phyloP scores from a whole-genome alignment of 2,888 invertebrate species.

The Lasius fuliginosus region DNA sequence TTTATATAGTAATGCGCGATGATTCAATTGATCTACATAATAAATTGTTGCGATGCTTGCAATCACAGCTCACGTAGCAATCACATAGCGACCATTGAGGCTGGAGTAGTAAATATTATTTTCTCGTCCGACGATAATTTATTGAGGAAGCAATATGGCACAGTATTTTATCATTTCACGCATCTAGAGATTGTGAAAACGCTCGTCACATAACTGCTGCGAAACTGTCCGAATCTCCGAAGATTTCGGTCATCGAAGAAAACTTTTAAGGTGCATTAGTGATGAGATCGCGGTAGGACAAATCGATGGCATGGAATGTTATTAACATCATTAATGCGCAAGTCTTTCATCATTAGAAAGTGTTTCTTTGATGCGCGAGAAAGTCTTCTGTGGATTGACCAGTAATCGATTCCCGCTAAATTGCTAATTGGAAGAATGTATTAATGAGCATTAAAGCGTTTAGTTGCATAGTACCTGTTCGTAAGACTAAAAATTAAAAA shows the following conservation, averaged over 20 bases:
- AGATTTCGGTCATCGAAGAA: conserved; percentile 41
- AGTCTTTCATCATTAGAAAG: conserved; percentile 71
- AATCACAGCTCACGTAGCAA: conserved; percentile 41
- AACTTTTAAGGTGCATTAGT: conserved; percentile 53
- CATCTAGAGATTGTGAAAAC: conserved; percentile 53
- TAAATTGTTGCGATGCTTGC: conserved; percentile 18
- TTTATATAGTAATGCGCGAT: background rate
- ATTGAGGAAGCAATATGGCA: conserved; percentile 36
- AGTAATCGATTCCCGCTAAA: conserved; percentile 58
- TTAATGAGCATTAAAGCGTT: background rate
- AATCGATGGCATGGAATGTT: conserved; percentile 52
- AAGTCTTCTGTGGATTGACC: conserved; percentile 50
- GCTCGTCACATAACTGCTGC: conserved; percentile 28
- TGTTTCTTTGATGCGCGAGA: conserved; percentile 63
- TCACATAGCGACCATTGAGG: conserved; percentile 49
- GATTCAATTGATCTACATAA: background rate
- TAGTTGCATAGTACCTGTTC: background rate
- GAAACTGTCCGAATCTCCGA: conserved; percentile 51
- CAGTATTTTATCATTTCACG: conserved; percentile 20
- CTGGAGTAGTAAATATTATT: conserved; percentile 36
- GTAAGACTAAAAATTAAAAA: background rate
- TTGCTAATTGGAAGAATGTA: conserved; percentile 12
- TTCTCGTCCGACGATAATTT: conserved; percentile 47
- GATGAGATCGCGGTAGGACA: conserved; percentile 48
- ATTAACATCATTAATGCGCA: conserved; percentile 51